These are phyloP conservation scores for Gryllus longicercus DNA, from an alignment of 2,888 invertebrate species.

Conservation along the genomic window DNA sequence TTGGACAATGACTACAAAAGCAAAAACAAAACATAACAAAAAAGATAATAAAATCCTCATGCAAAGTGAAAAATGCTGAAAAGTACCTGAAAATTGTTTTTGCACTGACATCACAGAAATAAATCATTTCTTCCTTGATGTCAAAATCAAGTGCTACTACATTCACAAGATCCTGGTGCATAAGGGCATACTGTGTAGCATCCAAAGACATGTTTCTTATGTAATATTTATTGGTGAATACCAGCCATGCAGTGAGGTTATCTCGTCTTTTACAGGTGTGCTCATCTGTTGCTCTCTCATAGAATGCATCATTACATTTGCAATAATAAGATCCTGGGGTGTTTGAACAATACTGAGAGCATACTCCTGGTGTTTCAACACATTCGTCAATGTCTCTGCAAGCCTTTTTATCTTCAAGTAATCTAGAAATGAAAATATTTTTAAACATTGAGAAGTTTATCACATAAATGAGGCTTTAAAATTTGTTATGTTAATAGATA, in stretches of 20 bases:
- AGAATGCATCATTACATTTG: slow-evolving; percentile 89
- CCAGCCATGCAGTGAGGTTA: slow-evolving; percentile 75
- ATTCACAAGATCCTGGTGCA: slow-evolving; percentile 93
- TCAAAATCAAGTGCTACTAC: slow-evolving; percentile 96
- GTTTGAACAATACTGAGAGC: slow-evolving; percentile 93
- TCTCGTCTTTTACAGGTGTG: slow-evolving; percentile 88
- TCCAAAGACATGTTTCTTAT: slow-evolving; percentile 92
- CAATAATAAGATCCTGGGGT: slow-evolving; percentile 93
- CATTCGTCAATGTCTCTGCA: slow-evolving; percentile 92
- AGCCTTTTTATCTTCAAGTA: slow-evolving; percentile 84
- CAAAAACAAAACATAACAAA: background rate
- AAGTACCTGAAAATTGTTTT: slow-evolving; percentile 84
- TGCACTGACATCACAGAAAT: slow-evolving; percentile 94
- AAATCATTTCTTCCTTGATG: slow-evolving; percentile 75
- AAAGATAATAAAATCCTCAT: slow-evolving; percentile 38
- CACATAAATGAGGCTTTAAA: background rate
- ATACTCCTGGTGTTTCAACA: slow-evolving; percentile 79
- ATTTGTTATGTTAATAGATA: background rate
- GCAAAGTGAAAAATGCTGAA: too few relatives aligned
- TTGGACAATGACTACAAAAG: background rate
- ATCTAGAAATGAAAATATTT: slow-evolving; percentile 43
- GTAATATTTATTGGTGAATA: slow-evolving; percentile 97
- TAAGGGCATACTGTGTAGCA: slow-evolving; percentile 76
- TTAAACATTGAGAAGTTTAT: too few relatives aligned
- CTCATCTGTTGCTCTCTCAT: slow-evolving; percentile 80